Evolutionary conservation across 2,113 vertebrate genomes (phyloP).

Genomic region (Gymnorhina tibicen): DNA sequence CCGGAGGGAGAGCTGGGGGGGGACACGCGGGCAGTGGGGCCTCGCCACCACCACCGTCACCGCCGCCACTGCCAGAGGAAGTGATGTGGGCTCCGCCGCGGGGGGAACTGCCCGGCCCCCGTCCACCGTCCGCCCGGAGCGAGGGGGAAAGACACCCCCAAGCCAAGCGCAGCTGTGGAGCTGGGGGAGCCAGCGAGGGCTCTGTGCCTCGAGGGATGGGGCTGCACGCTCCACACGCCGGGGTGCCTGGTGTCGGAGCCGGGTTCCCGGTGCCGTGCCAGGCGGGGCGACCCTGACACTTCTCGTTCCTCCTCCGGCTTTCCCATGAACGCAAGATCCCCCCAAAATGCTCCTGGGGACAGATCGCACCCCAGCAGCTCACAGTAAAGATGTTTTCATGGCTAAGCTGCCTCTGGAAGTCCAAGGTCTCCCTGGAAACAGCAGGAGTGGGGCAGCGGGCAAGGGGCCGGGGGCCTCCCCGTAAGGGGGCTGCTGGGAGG

Average conservation of each 20-base stretch:
- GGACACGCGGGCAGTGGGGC: background rate
- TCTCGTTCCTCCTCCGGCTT: background rate
- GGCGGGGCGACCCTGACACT: background rate
- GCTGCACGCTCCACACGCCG: rapidly evolving
- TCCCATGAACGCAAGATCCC: background rate
- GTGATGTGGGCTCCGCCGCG: constrained; percentile 31
- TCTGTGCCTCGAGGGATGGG: rapidly evolving
- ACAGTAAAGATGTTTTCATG: rapidly evolving
- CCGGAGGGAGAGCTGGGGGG: background rate
- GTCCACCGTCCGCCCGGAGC: background rate
- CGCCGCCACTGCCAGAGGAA: constrained; percentile 53
- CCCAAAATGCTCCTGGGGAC: background rate
- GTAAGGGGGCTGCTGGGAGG: background rate
- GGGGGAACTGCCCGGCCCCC: background rate
- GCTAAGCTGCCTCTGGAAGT: background rate
- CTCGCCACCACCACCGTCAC: background rate
- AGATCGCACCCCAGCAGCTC: rapidly evolving
- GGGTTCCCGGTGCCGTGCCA: background rate
- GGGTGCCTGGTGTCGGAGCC: rapidly evolving
- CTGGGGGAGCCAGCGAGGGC: background rate
- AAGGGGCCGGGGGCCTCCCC: background rate
- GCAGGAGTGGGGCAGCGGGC: rapidly evolving
- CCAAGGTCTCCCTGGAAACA: background rate
- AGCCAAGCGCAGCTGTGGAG: rapidly evolving
- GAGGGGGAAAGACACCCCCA: background rate